These are phyloP conservation scores for Mystacides longicornis DNA, from an alignment of 2,888 invertebrate genomes.

Conservation along the genomic window DNA sequence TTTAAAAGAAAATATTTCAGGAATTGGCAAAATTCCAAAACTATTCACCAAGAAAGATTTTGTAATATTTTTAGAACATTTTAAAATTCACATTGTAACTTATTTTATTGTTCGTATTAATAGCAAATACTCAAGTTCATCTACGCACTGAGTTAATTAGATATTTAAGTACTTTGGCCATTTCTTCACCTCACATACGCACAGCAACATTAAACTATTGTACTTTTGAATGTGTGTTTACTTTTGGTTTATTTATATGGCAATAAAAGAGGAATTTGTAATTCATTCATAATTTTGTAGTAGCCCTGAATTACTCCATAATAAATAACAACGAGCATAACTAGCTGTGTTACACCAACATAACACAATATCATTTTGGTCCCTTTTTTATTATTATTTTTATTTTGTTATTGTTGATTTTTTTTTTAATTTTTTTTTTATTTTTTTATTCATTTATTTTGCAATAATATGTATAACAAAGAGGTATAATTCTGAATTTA, in stretches of 20 bases:
- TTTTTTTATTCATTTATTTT: constrained; percentile 44
- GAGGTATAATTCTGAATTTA: constrained; percentile 21
- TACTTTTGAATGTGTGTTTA: too few relatives aligned
- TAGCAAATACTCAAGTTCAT: neutral
- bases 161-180: constrained; percentile 23
- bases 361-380: too few relatives aligned
- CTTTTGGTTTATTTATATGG: too few relatives aligned
- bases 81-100: constrained; percentile 5
- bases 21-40: constrained; percentile 19
- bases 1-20: constrained; percentile 22
- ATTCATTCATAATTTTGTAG: too few relatives aligned
- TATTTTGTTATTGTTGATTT: constrained; percentile 34
- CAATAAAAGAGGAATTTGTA: too few relatives aligned
- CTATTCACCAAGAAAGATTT: constrained; percentile 5
- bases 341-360: too few relatives aligned
- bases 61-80: constrained; percentile 11
- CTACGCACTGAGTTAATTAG: neutral
- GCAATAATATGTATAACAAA: constrained; percentile 31
- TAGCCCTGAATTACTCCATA: too few relatives aligned
- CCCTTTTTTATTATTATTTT: constrained; percentile 30
- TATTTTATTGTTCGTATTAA: neutral
- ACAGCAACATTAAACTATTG: too few relatives aligned
- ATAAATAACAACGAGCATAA: too few relatives aligned
- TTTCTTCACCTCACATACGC: too few relatives aligned
- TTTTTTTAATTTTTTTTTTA: constrained; percentile 36